Conservation (phyloP, 2,113 vertebrate species). For the Lynx canadensis region DNA sequence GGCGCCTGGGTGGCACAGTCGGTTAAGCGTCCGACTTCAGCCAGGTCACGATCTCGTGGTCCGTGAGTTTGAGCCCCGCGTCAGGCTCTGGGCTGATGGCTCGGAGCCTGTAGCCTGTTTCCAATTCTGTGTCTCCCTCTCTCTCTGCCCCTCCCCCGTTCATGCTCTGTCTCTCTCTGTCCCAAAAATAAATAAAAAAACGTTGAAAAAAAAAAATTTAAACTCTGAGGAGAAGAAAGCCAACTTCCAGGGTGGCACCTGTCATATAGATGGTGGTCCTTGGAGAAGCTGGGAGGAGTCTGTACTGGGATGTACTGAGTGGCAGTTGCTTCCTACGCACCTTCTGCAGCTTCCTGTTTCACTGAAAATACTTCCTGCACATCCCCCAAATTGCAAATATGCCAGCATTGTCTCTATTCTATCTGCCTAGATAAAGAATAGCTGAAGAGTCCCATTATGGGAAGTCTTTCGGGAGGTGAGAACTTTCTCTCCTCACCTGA, state of each 20-base stretch:
- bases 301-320: neutral
- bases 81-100: no score
- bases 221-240: neutral
- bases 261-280: neutral
- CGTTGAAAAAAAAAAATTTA: neutral
- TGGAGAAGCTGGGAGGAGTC: slow-evolving; percentile 27
- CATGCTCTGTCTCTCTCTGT: no score
- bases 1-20: no score
- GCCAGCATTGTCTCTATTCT: slow-evolving; percentile 23
- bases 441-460: neutral
- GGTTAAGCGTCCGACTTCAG: no score
- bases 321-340: slow-evolving; percentile 58
- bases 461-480: slow-evolving; percentile 25
- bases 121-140: no score
- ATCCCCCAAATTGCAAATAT: slow-evolving; percentile 45
- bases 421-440: slow-evolving; percentile 46
- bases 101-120: no score
- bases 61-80: no score
- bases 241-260: neutral
- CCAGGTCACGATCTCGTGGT: no score
- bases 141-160: no score
- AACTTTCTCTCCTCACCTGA: slow-evolving; percentile 48
- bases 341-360: slow-evolving; percentile 61
- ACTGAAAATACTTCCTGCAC: slow-evolving; percentile 71
- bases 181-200: no score